phyloP scores from a whole-genome alignment of 2,113 vertebrate species.

The Todiramphus saurophagus region DNA sequence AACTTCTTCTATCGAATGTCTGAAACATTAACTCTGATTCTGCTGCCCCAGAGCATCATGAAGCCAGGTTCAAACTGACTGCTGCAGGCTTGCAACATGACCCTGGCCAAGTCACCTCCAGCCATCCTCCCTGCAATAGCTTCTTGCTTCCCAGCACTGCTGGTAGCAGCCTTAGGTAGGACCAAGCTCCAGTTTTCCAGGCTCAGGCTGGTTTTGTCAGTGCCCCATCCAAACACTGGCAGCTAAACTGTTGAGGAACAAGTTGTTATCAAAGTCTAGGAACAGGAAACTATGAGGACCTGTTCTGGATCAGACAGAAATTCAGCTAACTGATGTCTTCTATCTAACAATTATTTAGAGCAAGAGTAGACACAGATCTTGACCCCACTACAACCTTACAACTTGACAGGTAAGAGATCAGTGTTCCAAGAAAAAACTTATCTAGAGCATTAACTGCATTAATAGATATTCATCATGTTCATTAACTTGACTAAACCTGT shows the following conservation, averaged over 20 bases:
- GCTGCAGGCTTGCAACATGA: background rate
- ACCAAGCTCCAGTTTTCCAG: background rate
- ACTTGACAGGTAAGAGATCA: background rate
- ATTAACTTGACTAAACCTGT: background rate
- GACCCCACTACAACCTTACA: background rate
- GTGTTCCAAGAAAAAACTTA: background rate
- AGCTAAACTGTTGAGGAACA: background rate
- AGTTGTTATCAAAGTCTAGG: background rate
- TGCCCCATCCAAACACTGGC: background rate
- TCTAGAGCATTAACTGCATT: background rate
- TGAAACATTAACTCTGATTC: no score
- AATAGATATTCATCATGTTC: background rate
- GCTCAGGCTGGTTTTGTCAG: background rate
- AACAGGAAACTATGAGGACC: background rate
- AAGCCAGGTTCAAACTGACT: background rate
- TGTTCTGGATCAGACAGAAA: background rate
- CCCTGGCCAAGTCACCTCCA: background rate
- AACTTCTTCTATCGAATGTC: no score
- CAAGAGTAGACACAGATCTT: background rate
- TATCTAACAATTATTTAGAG: background rate
- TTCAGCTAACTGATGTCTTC: background rate
- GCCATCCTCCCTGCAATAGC: background rate
- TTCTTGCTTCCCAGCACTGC: background rate
- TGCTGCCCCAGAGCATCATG: rapidly evolving
- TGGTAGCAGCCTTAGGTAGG: background rate